phyloP scores from a whole-genome alignment of 2,113 vertebrate genomes.

The Aphyosemion australe region DNA sequence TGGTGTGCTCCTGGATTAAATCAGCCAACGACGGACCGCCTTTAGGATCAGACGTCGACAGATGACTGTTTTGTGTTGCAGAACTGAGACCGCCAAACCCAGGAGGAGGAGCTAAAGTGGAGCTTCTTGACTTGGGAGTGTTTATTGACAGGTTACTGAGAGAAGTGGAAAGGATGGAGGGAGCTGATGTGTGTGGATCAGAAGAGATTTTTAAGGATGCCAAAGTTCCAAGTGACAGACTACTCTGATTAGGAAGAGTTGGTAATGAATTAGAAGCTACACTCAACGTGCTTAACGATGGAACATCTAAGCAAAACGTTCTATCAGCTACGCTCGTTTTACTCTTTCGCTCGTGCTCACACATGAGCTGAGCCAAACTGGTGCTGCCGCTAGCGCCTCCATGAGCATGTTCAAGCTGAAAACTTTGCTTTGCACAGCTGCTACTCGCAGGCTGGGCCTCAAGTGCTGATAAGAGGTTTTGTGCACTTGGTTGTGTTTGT shows the following conservation, averaged over 20 bases:
- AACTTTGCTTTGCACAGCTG: slow-evolving; percentile 15
- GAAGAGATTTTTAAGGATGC: slow-evolving; percentile 45
- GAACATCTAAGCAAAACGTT: slow-evolving; percentile 10
- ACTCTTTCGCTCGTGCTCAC: slow-evolving; percentile 62
- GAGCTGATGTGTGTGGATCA: slow-evolving; percentile 11
- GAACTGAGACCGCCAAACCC: slow-evolving; percentile 71
- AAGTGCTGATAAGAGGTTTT: slow-evolving; percentile 56
- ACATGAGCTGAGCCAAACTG: slow-evolving; percentile 72
- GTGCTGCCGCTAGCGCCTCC: slow-evolving; percentile 11
- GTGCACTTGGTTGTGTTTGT: slow-evolving; percentile 51
- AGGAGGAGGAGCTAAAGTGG: slow-evolving; percentile 51
- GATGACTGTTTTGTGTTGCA: slow-evolving; percentile 61
- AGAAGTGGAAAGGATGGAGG: slow-evolving; percentile 69
- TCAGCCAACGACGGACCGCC: slow-evolving; percentile 85
- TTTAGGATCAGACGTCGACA: slow-evolving; percentile 41
- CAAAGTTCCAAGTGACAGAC: slow-evolving; percentile 56
- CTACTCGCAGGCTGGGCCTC: slow-evolving; percentile 5
- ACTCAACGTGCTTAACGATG: slow-evolving; percentile 24
- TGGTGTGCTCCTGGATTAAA: slow-evolving; percentile 86
- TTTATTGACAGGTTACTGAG: slow-evolving; percentile 76
- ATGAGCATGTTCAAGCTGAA: not conserved
- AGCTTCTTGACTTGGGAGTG: slow-evolving; percentile 46
- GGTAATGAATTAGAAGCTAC: slow-evolving; percentile 34
- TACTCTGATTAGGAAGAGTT: slow-evolving; percentile 22
- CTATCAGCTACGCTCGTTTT: slow-evolving; percentile 16